These are phyloP conservation scores for Tangara arthus DNA, from an alignment of 2,797 vertebrate species.

Conservation along the genomic window DNA sequence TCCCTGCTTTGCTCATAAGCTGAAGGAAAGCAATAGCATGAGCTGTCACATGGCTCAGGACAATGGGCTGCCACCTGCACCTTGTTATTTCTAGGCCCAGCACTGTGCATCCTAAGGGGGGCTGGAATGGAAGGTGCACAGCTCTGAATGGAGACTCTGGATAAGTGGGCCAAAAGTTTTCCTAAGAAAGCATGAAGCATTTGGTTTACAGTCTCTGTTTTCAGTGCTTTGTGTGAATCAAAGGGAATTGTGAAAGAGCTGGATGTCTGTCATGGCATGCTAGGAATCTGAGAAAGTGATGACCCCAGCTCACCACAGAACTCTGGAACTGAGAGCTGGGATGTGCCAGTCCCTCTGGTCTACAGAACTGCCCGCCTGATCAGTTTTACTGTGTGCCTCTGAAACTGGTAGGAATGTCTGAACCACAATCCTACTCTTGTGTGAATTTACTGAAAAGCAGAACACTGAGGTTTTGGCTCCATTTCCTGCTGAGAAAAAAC, in stretches of 20 bases:
- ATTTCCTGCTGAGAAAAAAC: background rate
- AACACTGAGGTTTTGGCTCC: constrained; percentile 12
- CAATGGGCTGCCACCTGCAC: background rate
- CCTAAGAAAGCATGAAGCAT: background rate
- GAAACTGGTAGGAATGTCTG: background rate
- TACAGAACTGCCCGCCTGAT: background rate
- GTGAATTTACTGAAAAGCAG: background rate
- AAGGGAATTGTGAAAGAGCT: background rate
- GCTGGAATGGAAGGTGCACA: background rate
- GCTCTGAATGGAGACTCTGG: background rate
- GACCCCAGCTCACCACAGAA: background rate
- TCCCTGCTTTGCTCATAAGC: background rate
- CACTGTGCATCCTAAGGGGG: accelerated
- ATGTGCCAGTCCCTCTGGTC: background rate
- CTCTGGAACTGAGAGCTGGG: background rate
- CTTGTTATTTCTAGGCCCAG: background rate
- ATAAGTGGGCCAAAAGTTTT: background rate
- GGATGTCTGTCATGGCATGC: background rate
- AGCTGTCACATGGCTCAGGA: background rate
- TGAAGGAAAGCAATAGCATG: background rate
- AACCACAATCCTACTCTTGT: background rate
- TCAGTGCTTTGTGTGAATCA: background rate
- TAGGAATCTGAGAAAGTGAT: background rate
- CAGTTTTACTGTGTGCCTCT: background rate
- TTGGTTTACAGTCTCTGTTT: background rate